These are phyloP conservation scores for Zaprionus inermis DNA, from an alignment of 1,140 invertebrate genomes.

Conservation along the genomic window DNA sequence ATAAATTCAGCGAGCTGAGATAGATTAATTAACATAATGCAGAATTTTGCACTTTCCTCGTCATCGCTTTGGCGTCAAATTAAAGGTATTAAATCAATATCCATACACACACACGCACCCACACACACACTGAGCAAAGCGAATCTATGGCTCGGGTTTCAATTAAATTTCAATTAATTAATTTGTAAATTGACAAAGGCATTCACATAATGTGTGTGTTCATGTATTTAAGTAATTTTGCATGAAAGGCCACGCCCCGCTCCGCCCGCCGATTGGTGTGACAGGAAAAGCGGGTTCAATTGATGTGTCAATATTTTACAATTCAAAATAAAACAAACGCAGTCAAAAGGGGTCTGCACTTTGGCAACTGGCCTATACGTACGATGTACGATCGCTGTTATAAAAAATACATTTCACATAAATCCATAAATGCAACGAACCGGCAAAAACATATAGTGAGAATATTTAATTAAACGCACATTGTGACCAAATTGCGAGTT, in stretches of 20 bases:
- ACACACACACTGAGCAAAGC: not conserved
- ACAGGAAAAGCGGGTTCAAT: not conserved
- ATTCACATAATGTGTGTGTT: slow-evolving; percentile 1
- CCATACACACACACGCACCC: not conserved
- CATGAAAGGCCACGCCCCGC: slow-evolving; percentile 12
- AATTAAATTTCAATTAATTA: slow-evolving; percentile 56
- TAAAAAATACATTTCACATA: slow-evolving; percentile 24
- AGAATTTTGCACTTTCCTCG: slow-evolving; percentile 14
- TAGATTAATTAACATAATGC: slow-evolving; percentile 37
- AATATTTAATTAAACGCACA: slow-evolving; percentile 41
- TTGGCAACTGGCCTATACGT: not conserved
- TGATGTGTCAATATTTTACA: slow-evolving; percentile 31
- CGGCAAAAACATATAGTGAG: slow-evolving; percentile 7
- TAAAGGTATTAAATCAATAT: slow-evolving; percentile 36
- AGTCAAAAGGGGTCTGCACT: not conserved
- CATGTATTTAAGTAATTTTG: slow-evolving; percentile 41
- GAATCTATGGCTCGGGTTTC: slow-evolving; percentile 15
- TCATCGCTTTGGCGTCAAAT: not conserved
- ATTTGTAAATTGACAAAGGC: slow-evolving; percentile 41
- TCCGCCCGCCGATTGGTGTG: not conserved
- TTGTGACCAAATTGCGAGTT: slow-evolving; percentile 29
- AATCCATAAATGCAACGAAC: slow-evolving; percentile 29
- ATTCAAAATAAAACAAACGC: not conserved
- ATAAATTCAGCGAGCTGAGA: not conserved
- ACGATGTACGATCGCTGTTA: not conserved